Base-by-base conservation (phyloP, 2,888 invertebrate species). In the Amphipoea oculea region DNA sequence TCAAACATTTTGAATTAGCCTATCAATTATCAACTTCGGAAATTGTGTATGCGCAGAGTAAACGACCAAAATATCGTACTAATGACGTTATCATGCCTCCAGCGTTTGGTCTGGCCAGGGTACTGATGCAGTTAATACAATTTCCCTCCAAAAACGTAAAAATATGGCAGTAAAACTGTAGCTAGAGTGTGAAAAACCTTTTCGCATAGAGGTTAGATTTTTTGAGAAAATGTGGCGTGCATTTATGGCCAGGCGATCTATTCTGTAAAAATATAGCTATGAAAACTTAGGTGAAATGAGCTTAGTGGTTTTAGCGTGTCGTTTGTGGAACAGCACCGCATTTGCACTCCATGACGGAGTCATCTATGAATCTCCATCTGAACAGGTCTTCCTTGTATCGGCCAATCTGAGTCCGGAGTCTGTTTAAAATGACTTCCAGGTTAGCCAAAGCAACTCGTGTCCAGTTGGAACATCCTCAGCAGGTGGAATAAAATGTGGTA, bases 1-100 rank as follows among this genome's bases (percentile, higher is more conserved):
- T 23, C 2, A 9, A 9, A 29, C 20, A 68, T 76, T 85, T 72
- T 81, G 42, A 40, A 72, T 81, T 60, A 72, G 29, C 54, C 54
- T 65, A 83, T 78, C 42, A 78, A 69, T 84, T 65, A 83, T 78
- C 48, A 74, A 69, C 86, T 75, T 86, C 48, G 36, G n/a, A 84
- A 79, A 84, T 84, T 84, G 54, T 60, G 63, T 78, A 45, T 14
- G 65, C 73, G 9, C 67, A 29, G 57, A 63, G 73, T 70, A 72
- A 76, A 78, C 72, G 63, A n/a, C 65, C 40, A 57, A 62, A 73
- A 79, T 75, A 75, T 83, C 66, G 69, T 60, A 66, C 42, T 73
- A 86, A 84, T 86, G 68, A 78, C 62, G 77, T 84, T 66, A 86
- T 36, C 62, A 70, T 29, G 60, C 74, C 66, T 57, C 63, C 42